Evolutionary conservation across 2,113 vertebrate species (phyloP).

Genomic region (Entosphenus tridentatus): DNA sequence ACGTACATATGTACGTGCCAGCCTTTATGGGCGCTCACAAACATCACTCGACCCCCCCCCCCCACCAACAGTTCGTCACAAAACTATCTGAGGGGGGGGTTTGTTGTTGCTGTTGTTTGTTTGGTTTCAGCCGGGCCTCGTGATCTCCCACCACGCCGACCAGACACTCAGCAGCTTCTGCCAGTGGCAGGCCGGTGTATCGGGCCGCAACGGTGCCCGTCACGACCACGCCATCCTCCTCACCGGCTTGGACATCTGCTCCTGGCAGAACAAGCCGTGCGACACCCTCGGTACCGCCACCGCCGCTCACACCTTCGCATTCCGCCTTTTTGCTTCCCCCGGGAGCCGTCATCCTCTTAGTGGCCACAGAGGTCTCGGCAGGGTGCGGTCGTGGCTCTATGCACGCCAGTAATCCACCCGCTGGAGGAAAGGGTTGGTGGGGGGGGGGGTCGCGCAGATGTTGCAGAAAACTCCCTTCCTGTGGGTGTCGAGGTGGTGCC

Average conservation of each 20-base stretch:
- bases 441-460: too few species aligned
- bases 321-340: background rate
- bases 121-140: constrained; percentile 39
- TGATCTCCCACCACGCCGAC: constrained; percentile 79
- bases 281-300: constrained; percentile 63
- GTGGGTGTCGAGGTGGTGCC: too few species aligned
- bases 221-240: constrained; percentile 84
- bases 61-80: background rate
- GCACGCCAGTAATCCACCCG: background rate
- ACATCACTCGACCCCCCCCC: background rate
- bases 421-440: too few species aligned
- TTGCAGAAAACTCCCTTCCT: too few species aligned
- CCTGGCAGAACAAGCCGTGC: constrained; percentile 95
- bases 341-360: background rate
- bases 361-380: too few species aligned
- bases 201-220: constrained; percentile 64
- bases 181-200: constrained; percentile 77
- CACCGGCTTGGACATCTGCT: constrained; percentile 88
- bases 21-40: too few species aligned
- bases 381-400: background rate
- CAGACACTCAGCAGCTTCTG: constrained; percentile 93
- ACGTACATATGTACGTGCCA: too few species aligned
- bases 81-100: background rate
- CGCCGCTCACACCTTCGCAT: background rate
- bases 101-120: constrained; percentile 8